These are phyloP conservation scores for Clostera curtula DNA, from an alignment of 2,888 invertebrate species.

Conservation along the genomic window DNA sequence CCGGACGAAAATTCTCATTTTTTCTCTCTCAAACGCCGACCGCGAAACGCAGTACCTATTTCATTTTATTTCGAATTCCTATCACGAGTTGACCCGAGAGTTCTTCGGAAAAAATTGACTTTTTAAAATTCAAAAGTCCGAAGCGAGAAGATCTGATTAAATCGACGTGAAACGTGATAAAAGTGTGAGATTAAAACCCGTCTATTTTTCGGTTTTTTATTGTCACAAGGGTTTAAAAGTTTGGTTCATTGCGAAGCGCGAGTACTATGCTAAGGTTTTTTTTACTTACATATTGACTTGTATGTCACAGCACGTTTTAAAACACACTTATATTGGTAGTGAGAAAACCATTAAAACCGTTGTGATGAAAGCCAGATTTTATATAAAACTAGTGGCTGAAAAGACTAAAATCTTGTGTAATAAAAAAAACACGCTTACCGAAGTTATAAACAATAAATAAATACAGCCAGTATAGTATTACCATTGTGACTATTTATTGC, in stretches of 20 bases:
- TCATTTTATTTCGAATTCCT: slow-evolving; percentile 34
- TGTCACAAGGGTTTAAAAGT: slow-evolving; percentile 47
- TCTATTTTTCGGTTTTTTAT: slow-evolving; percentile 39
- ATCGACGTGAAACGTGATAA: slow-evolving; percentile 42
- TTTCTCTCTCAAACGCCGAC: slow-evolving; percentile 24
- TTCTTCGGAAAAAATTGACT: slow-evolving; percentile 40
- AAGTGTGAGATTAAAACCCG: slow-evolving; percentile 27
- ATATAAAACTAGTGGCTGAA: no score
- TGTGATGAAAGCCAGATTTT: neutral
- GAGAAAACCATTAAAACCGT: slow-evolving; percentile 2
- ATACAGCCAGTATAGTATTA: no score
- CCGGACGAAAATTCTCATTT: slow-evolving; percentile 12
- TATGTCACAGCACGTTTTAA: slow-evolving; percentile 70
- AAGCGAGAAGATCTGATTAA: slow-evolving; percentile 41
- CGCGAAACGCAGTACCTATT: slow-evolving; percentile 23
- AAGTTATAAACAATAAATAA: no score
- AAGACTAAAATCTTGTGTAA: no score
- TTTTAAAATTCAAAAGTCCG: slow-evolving; percentile 33
- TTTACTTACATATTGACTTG: slow-evolving; percentile 65
- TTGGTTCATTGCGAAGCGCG: slow-evolving; percentile 52
- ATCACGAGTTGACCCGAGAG: slow-evolving; percentile 32
- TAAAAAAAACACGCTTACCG: no score
- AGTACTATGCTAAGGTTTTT: slow-evolving; percentile 45
- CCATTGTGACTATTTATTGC: no score
- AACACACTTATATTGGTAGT: slow-evolving; percentile 24